Evolutionary conservation across 1,140 invertebrate genomes (phyloP).

Genomic region (Hylaeus anthracinus): DNA sequence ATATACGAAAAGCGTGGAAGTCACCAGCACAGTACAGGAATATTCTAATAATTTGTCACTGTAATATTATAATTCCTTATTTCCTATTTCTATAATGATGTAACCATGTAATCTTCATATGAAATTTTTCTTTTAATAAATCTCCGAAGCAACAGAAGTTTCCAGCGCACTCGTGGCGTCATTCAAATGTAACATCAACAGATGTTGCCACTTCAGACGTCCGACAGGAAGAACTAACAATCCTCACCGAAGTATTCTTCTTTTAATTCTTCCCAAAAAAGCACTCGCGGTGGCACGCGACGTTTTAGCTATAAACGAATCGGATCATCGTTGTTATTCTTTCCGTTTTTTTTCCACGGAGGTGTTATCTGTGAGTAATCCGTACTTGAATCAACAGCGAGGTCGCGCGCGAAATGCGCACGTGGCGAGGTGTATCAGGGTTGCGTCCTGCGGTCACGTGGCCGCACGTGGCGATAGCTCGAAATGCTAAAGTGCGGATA

Average conservation of each 20-base stretch:
- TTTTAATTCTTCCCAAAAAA: neutral
- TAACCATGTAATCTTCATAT: too few relatives aligned
- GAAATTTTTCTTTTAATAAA: too few relatives aligned
- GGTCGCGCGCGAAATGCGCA: conserved; percentile 31
- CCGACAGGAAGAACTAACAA: neutral
- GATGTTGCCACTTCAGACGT: neutral
- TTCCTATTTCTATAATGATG: too few relatives aligned
- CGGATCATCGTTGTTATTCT: conserved; percentile 56
- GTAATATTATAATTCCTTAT: too few relatives aligned
- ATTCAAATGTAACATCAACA: neutral
- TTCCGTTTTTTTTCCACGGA: conserved; percentile 30
- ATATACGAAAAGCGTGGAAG: too few relatives aligned
- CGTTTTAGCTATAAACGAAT: conserved; percentile 38
- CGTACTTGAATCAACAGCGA: conserved; percentile 33
- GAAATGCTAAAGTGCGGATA: conserved; percentile 22
- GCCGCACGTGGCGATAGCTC: conserved; percentile 61
- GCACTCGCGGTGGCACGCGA: conserved; percentile 61
- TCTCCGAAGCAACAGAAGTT: neutral
- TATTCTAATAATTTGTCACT: too few relatives aligned
- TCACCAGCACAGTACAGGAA: too few relatives aligned
- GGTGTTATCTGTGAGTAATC: conserved; percentile 43
- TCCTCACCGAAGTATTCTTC: too few relatives aligned
- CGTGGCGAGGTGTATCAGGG: conserved; percentile 13
- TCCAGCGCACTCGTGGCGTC: neutral
- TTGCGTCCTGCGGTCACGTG: conserved; percentile 58